A percentile compares a stretch with the other conserved stretches of the same genome.
phyloP scores from a whole-genome alignment of 2,888 invertebrate genomes.

The Trypoxylon attenuatum region DNA sequence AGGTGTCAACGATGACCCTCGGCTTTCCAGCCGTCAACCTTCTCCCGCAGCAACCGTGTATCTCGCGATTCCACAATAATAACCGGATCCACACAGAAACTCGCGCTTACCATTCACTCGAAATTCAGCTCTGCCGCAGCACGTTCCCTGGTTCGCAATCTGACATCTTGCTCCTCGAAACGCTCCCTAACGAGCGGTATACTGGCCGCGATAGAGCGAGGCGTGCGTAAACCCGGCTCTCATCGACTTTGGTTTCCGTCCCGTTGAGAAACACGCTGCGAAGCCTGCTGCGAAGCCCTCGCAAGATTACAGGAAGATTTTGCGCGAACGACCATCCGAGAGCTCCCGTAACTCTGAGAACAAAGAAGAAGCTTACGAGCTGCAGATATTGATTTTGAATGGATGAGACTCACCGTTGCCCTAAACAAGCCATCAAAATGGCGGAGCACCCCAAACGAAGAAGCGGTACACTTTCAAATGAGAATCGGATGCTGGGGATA shows the following conservation, averaged over 20 bases:
- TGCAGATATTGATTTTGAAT: slow-evolving; percentile 3
- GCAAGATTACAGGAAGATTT: too few relatives aligned
- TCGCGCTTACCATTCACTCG: not conserved
- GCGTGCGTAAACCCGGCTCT: not conserved
- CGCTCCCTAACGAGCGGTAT: too few relatives aligned
- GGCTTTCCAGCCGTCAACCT: not conserved
- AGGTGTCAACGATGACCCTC: slow-evolving; percentile 42
- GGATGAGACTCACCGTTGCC: too few relatives aligned
- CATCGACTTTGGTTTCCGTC: not conserved
- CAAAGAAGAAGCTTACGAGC: too few relatives aligned
- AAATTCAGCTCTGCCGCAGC: not conserved
- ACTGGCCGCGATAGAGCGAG: too few relatives aligned
- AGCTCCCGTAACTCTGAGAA: too few relatives aligned
- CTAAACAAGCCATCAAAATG: too few relatives aligned
- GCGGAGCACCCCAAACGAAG: slow-evolving; percentile 6
- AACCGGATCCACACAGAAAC: not conserved
- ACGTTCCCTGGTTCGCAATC: not conserved
- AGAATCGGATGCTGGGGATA: too few relatives aligned
- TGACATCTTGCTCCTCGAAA: not conserved
- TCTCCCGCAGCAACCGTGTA: not conserved
- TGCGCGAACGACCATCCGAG: too few relatives aligned
- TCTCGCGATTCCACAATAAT: not conserved
- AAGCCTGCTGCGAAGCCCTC: too few relatives aligned
- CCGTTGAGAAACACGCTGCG: not conserved
- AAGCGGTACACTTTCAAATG: not conserved